phyloP scores from a whole-genome alignment of 2,113 vertebrate genomes.

The Lophochroa leadbeateri region DNA sequence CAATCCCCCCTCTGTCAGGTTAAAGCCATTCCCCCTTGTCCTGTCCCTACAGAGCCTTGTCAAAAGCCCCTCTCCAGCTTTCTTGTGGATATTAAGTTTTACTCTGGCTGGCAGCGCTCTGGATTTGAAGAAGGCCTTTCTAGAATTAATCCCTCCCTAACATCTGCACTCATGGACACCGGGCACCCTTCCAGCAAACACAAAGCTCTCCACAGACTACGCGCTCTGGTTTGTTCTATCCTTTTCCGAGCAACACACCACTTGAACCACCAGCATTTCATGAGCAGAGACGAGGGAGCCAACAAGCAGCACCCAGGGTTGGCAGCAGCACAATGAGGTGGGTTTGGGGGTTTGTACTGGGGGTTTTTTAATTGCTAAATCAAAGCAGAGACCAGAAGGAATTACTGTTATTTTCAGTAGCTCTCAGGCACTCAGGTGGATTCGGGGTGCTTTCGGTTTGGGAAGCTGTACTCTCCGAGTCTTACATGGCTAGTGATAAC shows the following conservation, averaged over 20 bases:
- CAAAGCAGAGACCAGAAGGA: background rate
- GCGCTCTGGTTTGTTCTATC: background rate
- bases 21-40: background rate
- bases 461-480: accelerated
- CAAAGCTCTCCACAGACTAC: accelerated
- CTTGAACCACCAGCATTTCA: accelerated
- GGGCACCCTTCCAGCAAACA: background rate
- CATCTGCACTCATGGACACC: accelerated
- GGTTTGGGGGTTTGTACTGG: background rate
- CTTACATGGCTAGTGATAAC: background rate
- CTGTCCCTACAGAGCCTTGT: background rate
- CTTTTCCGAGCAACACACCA: accelerated
- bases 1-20: background rate
- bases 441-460: background rate
- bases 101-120: background rate
- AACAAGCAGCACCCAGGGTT: accelerated
- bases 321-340: background rate
- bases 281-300: background rate
- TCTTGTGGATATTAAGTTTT: background rate
- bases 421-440: background rate
- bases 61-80: background rate
- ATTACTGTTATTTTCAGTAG: background rate
- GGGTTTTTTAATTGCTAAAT: background rate
- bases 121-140: background rate
- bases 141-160: background rate